Evolutionary conservation across 2,113 vertebrate species (phyloP).

Genomic region (Albula goreensis): DNA sequence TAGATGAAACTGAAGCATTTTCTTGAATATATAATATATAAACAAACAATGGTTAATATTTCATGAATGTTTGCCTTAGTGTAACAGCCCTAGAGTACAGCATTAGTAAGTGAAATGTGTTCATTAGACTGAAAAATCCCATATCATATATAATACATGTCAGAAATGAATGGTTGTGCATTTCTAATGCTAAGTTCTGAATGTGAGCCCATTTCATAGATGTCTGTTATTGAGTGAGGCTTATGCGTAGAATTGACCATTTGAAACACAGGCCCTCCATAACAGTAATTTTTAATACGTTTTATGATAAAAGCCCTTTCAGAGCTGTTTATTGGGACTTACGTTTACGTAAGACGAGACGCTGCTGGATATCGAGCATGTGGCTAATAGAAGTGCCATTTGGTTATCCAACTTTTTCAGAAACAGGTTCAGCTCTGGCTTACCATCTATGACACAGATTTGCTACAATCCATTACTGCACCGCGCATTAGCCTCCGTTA

Average conservation of each 20-base stretch:
- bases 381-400: constrained; percentile 13
- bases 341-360: background rate
- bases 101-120: constrained; percentile 19
- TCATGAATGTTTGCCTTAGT: background rate
- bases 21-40: constrained; percentile 9
- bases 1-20: constrained; percentile 3
- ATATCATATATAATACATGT: constrained; percentile 27
- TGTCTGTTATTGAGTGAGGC: constrained; percentile 12
- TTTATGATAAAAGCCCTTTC: constrained; percentile 7
- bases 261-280: background rate
- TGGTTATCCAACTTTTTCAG: constrained; percentile 12
- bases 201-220: constrained; percentile 15
- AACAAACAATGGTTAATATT: constrained; percentile 10
- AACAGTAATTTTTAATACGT: constrained; percentile 5
- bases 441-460: constrained; percentile 10
- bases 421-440: constrained; percentile 6
- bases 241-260: constrained; percentile 16
- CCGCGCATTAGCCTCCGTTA: background rate
- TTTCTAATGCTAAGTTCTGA: constrained; percentile 13
- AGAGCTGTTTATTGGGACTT: constrained; percentile 7
- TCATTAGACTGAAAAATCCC: constrained; percentile 20
- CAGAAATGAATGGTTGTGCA: constrained; percentile 8
- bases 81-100: background rate
- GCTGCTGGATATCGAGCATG: constrained; percentile 6
- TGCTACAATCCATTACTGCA: background rate